Conservation (phyloP, 1,140 invertebrate species). For the Arctopsyche grandis region DNA sequence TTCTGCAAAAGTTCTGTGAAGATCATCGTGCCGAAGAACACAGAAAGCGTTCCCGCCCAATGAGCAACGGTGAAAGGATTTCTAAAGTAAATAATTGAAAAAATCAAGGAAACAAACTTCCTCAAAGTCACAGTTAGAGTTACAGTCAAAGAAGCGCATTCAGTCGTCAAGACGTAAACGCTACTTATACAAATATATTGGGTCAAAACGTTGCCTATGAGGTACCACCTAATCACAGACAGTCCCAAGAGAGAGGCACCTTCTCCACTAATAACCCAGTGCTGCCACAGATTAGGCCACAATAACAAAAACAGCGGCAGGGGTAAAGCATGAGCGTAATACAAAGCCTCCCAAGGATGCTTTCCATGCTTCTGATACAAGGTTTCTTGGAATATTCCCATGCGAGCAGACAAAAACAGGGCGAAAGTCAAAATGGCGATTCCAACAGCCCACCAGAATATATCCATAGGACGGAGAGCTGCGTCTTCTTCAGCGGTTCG, state of each 20-base stretch:
- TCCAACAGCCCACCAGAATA: constrained; percentile 87
- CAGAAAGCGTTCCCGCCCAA: constrained; percentile 91
- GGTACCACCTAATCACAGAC: constrained; percentile 81
- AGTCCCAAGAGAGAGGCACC: constrained; percentile 69
- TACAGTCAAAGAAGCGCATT: constrained; percentile 93
- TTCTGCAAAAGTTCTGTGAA: constrained; percentile 83
- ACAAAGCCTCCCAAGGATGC: constrained; percentile 93
- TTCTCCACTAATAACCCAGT: constrained; percentile 71
- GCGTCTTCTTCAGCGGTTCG: constrained; percentile 62
- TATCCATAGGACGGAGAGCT: constrained; percentile 67
- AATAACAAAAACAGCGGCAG: constrained; percentile 87
- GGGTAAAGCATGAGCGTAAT: constrained; percentile 92
- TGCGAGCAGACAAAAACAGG: constrained; percentile 91
- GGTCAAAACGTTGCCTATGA: constrained; percentile 88
- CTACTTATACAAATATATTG: constrained; percentile 97
- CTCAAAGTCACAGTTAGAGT: constrained; percentile 95
- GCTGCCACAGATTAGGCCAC: constrained; percentile 77
- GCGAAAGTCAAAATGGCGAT: constrained; percentile 88
- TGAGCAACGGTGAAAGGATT: constrained; percentile 94
- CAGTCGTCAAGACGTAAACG: constrained; percentile 93
- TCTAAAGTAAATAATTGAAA: constrained; percentile 95
- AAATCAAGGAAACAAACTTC: constrained; percentile 94
- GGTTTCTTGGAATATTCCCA: constrained; percentile 97
- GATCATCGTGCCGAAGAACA: constrained; percentile 93
- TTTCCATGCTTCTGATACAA: constrained; percentile 90